phyloP scores from a whole-genome alignment of 2,113 vertebrate species.

The Maccullochella peelii region DNA sequence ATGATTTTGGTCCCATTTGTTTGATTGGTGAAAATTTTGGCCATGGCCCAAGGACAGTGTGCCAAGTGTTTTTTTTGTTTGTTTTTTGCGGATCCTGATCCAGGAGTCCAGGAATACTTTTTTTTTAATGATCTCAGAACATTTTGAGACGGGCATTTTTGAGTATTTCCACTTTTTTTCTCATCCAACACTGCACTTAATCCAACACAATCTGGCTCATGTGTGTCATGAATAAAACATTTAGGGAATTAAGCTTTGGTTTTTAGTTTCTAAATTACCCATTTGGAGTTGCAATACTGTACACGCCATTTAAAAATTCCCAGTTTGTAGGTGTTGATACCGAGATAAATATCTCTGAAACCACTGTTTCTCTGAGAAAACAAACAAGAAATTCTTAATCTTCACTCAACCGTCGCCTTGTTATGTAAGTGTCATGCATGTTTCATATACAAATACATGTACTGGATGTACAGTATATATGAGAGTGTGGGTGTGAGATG shows the following conservation, averaged over 20 bases:
- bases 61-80: no score
- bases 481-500: constrained; percentile 56
- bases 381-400: not conserved
- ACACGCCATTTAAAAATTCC: not conserved
- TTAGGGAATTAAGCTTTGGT: not conserved
- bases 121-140: not conserved
- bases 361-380: constrained; percentile 43
- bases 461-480: constrained; percentile 48
- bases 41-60: no score
- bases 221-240: no score
- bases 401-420: not conserved
- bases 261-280: not conserved
- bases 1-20: not conserved
- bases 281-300: not conserved
- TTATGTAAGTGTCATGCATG: constrained; percentile 73
- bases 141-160: not conserved
- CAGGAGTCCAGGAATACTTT: not conserved
- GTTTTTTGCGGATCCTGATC: not conserved
- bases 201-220: no score
- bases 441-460: constrained; percentile 71
- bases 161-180: not conserved
- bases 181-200: no score
- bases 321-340: not conserved
- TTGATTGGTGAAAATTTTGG: not conserved
- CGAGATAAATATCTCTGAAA: not conserved